Base-by-base conservation (phyloP, 2,113 vertebrate species). In the Ceuthmochares aereus region DNA sequence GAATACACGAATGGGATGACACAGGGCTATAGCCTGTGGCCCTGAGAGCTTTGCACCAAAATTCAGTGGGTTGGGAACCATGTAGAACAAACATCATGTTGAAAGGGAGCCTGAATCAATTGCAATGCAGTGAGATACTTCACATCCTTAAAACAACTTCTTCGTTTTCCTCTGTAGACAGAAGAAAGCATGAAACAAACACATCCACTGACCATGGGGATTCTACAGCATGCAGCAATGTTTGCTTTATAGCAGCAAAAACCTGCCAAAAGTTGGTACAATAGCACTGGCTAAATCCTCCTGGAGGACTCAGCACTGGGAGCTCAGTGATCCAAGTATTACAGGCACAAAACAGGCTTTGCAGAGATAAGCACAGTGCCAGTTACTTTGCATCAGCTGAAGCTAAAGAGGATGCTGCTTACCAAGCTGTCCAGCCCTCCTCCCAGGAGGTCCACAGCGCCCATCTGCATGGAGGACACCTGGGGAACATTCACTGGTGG, bases 391-490 rank as follows among this genome's bases (percentile, higher is more conserved):
- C 66, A 70, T 14, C 73, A 92, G 76, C 27, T 45, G 47, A 54
- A 89, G 94, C 32, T 88, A 32, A n/a, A 49, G 81, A 90, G 51
- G 90, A 69, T 49, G 52, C n/a, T 15, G 43, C 99, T 98, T 97
- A 99, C 99, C 99, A 99, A 96, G 93, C 98, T 99, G 97, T 99
- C 99, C 84, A 99, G 97, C 22, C 99, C 99, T 91, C 99, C 99
- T 92, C 99, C 99, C 67, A 99, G 98, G 60, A 99, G 99, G 93
- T 99, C 99, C 94, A 99, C 99, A 2, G 99, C 99, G 32, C 99
- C 99, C 99, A 99, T 99, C 97, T 99, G 99, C 98, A 99, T 99
- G 94, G 98, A 98, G 56, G 98, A 98, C 43, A 99, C 99, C 87
- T 99, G 99, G 20, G 99, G 99, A 62, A 99, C 99, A 17, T 99